Base-by-base conservation (phyloP, 2,113 vertebrate species). In the Epinephelus lanceolatus region DNA sequence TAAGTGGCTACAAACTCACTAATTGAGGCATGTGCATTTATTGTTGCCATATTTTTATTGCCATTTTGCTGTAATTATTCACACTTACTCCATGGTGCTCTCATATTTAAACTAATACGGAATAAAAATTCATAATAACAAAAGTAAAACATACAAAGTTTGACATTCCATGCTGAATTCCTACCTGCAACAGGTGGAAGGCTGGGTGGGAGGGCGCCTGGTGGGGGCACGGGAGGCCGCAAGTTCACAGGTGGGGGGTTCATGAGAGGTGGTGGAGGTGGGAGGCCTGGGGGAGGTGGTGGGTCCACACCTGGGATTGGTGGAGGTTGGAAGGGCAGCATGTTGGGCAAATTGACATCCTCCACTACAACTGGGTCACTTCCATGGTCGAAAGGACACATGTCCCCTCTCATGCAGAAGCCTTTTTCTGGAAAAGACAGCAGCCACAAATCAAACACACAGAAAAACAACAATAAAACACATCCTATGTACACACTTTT, bases 301-400 rank as follows among this genome's bases (percentile, higher is more conserved):
- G 96, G 94, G 71, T 97, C 98, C 92, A 97, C 97, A 4, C 97
- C 97, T 85, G 97, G 97, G 70, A 97, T 96, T 40, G 97, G 97
- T 23, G 97, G 98, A 52, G 97, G 96, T 86, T 97, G 98, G 89
- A 99, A 99, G 85, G 98, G 97, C 83, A 99, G 93, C 84, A 99
- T 99, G 88, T 93, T 97, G 86, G 98, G 98, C 89, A 99, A 95
- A 93, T 98, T 99, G 76, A 98, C 98, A 85, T 99, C 98, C 94
- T 99, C 98, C 88, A 99, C 97, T 57, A 99, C 97, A 66, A 99
- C 98, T 0, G 99, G 99, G 92, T 99, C 98, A 5, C 97, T 99
- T 90, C 98, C 98, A 33, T 99, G 98, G 94, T 99, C 98, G 78
- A 99, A 99, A 68, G 97, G 97, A 92, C 98, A 99, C 97, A 98